These are phyloP conservation scores for Stigmatopora argus DNA, from an alignment of 2,113 vertebrate genomes.

Conservation along the genomic window DNA sequence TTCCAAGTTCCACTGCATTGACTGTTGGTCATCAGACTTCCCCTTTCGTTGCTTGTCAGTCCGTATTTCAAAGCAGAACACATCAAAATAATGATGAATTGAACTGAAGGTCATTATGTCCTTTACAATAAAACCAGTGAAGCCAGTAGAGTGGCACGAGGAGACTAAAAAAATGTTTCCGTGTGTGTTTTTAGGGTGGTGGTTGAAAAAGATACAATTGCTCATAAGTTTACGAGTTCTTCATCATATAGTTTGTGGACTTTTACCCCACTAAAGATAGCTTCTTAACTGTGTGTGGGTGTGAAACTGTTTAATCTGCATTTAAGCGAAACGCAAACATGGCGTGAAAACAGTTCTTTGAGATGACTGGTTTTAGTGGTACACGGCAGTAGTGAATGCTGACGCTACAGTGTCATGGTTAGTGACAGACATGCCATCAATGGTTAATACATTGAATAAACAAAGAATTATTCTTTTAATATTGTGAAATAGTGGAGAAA, in stretches of 20 bases:
- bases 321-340: background rate
- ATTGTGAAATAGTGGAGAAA: too few species aligned
- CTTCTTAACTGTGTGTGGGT: constrained; percentile 11
- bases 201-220: constrained; percentile 46
- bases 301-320: background rate
- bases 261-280: constrained; percentile 47
- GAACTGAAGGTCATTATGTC: constrained; percentile 27
- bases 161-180: constrained; percentile 20
- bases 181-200: constrained; percentile 45
- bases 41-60: constrained; percentile 19
- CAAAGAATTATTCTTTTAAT: too few species aligned
- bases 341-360: background rate
- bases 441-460: too few species aligned
- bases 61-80: constrained; percentile 24
- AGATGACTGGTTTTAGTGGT: background rate
- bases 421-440: too few species aligned
- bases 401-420: too few species aligned
- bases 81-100: constrained; percentile 35
- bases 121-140: constrained; percentile 54
- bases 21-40: background rate
- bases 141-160: constrained; percentile 56
- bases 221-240: constrained; percentile 41
- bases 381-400: background rate
- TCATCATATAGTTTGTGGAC: constrained; percentile 49
- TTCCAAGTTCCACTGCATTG: background rate